Evolutionary conservation across 1,140 invertebrate genomes (phyloP), one percentile per base, ranked within the genome.

Genomic region (Drosophila ogumai): DNA sequence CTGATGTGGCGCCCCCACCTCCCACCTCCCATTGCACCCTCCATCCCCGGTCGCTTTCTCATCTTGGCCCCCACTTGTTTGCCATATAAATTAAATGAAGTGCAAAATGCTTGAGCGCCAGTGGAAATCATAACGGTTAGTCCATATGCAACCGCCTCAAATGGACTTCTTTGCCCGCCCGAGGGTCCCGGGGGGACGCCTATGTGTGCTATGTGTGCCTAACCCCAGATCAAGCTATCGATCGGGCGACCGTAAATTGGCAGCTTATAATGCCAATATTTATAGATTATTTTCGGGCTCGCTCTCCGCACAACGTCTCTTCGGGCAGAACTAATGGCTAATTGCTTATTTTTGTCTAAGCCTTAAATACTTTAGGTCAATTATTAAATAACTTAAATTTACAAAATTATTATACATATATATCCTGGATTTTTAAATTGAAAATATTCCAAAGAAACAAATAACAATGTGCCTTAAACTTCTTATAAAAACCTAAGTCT

Each of bases 61-160:
- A 72, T 61, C 34, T 73, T 43, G 58, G 38, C 31, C 46, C 17
- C 59, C 55, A 66, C 69, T 78, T 87, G 79, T 87, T 87, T 87
- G 82, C 79, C 63, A 56, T 82, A 82, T 73, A 87, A 87, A 87
- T 87, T 87, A 88, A 82, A 87, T 87, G 76, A 87, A 88, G 84
- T 87, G 79, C 80, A 87, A 88, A 82, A 82, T 87, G 80, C 69
- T 74, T 55, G 25, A 60, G 50, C 59, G 58, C 69, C 73, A 86
- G 67, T 77, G 56, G 61, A 63, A 68, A 79, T 77, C 72, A 87
- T 88, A 88, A 87, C 82, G 82, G 82, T 72, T 52, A 31, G 32
- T 69, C 41, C 73, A 78, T 54, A 77, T 85, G 73, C 77, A 77
- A 17, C 52, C 38, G 32, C 46, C 55, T 36, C 10, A 34, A 49